Evolutionary conservation across 1,140 invertebrate species (phyloP).

Genomic region (Polypedilum vanderplanki): DNA sequence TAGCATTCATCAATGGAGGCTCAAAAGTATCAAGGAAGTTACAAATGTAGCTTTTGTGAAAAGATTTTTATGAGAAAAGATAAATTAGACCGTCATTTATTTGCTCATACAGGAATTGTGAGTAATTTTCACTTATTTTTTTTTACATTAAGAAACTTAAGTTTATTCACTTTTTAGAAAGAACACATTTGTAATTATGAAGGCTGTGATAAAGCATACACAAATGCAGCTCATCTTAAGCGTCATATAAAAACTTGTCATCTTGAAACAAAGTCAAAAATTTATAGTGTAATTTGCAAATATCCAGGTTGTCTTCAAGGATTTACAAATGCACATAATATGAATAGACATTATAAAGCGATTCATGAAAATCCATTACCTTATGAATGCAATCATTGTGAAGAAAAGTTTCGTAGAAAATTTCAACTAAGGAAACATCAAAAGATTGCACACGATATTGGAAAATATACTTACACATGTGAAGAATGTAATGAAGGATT

Average conservation of each 20-base stretch:
- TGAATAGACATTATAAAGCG: conserved; percentile 39
- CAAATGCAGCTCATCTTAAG: conserved; percentile 39
- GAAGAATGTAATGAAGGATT: conserved; percentile 38
- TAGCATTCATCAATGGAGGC: neutral
- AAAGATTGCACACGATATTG: conserved; percentile 35
- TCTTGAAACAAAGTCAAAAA: conserved; percentile 32
- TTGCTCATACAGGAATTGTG: neutral
- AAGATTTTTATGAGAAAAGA: neutral
- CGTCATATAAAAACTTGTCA: conserved; percentile 39
- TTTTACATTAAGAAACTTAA: neutral
- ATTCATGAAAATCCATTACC: conserved; percentile 37
- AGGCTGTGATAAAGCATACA: conserved; percentile 38
- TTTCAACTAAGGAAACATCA: conserved; percentile 40
- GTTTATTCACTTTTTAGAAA: conserved; percentile 34
- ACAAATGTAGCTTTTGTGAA: neutral
- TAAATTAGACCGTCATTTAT: neutral
- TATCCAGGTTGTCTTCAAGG: conserved; percentile 37
- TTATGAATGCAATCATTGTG: conserved; percentile 37
- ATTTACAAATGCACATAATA: conserved; percentile 37
- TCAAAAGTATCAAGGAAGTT: neutral
- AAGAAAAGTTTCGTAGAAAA: conserved; percentile 40
- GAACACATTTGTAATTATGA: conserved; percentile 39
- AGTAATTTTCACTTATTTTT: neutral
- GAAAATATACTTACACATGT: conserved; percentile 38
- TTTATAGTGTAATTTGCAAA: conserved; percentile 34